A percentile compares a stretch with the other conserved stretches of the same genome.
phyloP scores from a whole-genome alignment of 2,797 vertebrate species.

The Danio albolineatus region DNA sequence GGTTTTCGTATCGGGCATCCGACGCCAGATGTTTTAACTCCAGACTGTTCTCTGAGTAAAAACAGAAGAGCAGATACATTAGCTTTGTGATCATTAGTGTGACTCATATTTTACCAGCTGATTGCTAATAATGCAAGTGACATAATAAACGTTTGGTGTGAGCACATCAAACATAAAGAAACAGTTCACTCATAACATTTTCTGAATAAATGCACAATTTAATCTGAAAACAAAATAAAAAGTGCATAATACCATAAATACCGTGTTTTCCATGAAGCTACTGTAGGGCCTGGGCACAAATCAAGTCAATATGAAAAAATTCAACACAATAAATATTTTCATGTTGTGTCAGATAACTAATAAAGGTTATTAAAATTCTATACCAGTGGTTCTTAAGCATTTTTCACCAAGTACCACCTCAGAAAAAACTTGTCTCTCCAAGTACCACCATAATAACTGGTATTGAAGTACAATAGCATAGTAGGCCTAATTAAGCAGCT shows the following conservation, averaged over 20 bases:
- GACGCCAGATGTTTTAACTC: slow-evolving; percentile 69
- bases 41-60: slow-evolving; percentile 74
- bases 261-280: neutral
- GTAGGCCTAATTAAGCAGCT: no score
- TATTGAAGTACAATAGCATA: no score
- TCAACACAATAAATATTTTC: neutral
- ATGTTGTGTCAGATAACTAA: neutral
- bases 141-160: neutral
- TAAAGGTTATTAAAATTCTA: neutral
- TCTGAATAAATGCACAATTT: neutral
- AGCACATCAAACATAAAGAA: neutral
- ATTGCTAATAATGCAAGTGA: neutral
- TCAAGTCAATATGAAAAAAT: neutral
- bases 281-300: neutral
- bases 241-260: neutral
- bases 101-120: neutral
- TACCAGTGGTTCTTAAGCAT: no score
- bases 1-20: slow-evolving; percentile 80
- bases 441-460: no score
- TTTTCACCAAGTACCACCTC: no score
- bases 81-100: neutral
- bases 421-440: no score
- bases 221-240: neutral
- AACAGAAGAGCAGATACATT: neutral
- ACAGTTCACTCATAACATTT: neutral